phyloP scores from a whole-genome alignment of 2,888 invertebrate genomes.

The Julus scandinavius region DNA sequence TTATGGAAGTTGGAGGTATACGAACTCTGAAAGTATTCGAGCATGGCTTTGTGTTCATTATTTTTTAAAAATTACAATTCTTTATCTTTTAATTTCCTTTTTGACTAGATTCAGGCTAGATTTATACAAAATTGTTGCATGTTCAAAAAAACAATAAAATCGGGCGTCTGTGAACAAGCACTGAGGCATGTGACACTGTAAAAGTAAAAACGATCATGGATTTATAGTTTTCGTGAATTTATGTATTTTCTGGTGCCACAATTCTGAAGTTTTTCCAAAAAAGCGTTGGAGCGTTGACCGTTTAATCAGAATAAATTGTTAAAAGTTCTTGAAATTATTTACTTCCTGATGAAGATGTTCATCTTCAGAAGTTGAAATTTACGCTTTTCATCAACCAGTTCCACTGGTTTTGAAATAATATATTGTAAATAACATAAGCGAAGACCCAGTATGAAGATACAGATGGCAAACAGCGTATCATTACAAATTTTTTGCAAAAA shows the following conservation, averaged over 20 bases:
- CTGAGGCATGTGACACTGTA: not conserved
- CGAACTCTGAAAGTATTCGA: not conserved
- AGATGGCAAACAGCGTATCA: too few relatives aligned
- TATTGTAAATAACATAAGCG: too few relatives aligned
- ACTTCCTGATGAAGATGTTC: not conserved
- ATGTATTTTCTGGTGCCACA: not conserved
- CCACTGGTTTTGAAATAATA: too few relatives aligned
- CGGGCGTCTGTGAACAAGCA: not conserved
- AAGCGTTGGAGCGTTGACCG: not conserved
- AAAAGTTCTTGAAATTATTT: not conserved
- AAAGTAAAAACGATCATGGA: not conserved
- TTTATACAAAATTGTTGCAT: too few relatives aligned
- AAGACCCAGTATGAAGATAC: too few relatives aligned
- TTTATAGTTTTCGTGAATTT: not conserved
- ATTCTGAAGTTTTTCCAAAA: not conserved
- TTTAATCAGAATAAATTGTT: not conserved
- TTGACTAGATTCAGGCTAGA: not conserved
- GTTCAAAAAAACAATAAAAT: not conserved
- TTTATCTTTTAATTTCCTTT: not conserved
- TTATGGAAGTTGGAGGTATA: not conserved
- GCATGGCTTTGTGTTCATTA: not conserved
- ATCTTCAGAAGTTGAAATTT: not conserved
- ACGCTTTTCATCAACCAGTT: too few relatives aligned
- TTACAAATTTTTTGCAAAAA: too few relatives aligned
- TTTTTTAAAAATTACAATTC: constrained; percentile 19